Evolutionary conservation across 2,888 invertebrate genomes (phyloP), one percentile per base, ranked within the genome.

Genomic region (Oxycera nigricornis): DNA sequence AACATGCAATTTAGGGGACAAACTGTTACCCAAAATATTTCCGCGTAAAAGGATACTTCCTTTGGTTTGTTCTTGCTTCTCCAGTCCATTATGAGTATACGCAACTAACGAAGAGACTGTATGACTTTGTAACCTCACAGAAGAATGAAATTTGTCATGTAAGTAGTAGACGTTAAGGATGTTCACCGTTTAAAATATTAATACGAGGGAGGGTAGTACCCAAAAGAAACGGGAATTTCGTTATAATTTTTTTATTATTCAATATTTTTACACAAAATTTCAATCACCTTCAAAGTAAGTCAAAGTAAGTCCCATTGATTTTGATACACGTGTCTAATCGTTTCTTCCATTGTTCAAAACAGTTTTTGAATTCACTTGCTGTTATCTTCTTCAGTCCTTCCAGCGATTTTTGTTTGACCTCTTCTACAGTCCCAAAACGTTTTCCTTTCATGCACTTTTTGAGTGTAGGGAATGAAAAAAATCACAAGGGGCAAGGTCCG

Each of bases 381-480:
- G 35, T 6, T 6, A 11, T 35, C 6, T 35, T 11, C 11, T 35
- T 11, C 6, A 35, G 6, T 35, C 35, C 35, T 35, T 35, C 35
- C 35, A 50, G 50, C 50, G 50, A 50, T 50, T 50, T 50, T 50
- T n/a, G 7, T 50, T 50, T 50, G 3, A n/a, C 50, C 50, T 50
- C n/a, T 17, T 50, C 50, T 17, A 50, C 50, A 17, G 50, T 50
- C 9, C 9, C 9, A 50, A 50, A 50, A 50, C 50, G 50, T 17
- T 50, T 50, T 6, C 50, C 50, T 50, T 50, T 50, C 35, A 6
- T 35, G 11, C 11, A 6, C 35, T 7, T 35, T 35, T 35, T 35
- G 35, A 35, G 35, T 6, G 6, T 11, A 11, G 11, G 35, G 11
- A 35, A 35, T 11, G 11, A 35, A 35, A 35, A 11, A 35, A 35